Conservation (phyloP, 2,888 invertebrate species). For the Drosophila borborema region DNA sequence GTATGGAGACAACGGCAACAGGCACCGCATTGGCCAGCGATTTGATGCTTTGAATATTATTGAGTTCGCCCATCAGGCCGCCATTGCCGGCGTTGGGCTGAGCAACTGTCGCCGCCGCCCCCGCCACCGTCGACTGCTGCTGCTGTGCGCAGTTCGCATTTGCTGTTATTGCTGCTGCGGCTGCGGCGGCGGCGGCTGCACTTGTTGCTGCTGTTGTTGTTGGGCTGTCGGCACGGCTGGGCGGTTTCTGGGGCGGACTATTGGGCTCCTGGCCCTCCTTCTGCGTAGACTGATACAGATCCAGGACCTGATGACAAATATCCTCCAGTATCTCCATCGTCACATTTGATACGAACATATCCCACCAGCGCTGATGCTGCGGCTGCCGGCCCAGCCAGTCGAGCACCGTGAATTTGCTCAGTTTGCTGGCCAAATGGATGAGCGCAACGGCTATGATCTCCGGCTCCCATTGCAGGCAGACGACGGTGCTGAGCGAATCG, state of each 20-base stretch:
- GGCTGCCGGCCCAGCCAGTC: slow-evolving; percentile 94
- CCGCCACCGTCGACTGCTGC: not conserved
- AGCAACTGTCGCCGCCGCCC: not conserved
- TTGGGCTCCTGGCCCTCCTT: slow-evolving; percentile 86
- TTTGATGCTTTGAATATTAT: slow-evolving; percentile 81
- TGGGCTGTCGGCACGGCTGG: slow-evolving; percentile 88
- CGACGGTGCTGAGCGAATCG: slow-evolving; percentile 98
- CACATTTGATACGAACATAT: slow-evolving; percentile 98
- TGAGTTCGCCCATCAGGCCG: slow-evolving; percentile 61
- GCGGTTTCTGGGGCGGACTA: slow-evolving; percentile 88
- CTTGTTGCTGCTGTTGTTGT: slow-evolving; percentile 37
- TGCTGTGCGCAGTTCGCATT: slow-evolving; percentile 36
- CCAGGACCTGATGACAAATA: slow-evolving; percentile 97
- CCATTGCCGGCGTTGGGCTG: slow-evolving; percentile 42
- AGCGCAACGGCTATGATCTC: slow-evolving; percentile 99
- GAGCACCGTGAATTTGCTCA: slow-evolving; percentile 97
- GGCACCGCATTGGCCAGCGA: slow-evolving; percentile 76
- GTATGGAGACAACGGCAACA: slow-evolving; percentile 35
- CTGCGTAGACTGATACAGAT: slow-evolving; percentile 92
- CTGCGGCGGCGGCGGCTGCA: not conserved
- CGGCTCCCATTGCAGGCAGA: slow-evolving; percentile 99
- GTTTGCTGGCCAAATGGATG: slow-evolving; percentile 97
- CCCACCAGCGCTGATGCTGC: slow-evolving; percentile 97
- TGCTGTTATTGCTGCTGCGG: slow-evolving; percentile 34
- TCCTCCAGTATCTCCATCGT: slow-evolving; percentile 97